Base-by-base conservation (phyloP, 2,113 vertebrate species). In the Catharus bicknelli region DNA sequence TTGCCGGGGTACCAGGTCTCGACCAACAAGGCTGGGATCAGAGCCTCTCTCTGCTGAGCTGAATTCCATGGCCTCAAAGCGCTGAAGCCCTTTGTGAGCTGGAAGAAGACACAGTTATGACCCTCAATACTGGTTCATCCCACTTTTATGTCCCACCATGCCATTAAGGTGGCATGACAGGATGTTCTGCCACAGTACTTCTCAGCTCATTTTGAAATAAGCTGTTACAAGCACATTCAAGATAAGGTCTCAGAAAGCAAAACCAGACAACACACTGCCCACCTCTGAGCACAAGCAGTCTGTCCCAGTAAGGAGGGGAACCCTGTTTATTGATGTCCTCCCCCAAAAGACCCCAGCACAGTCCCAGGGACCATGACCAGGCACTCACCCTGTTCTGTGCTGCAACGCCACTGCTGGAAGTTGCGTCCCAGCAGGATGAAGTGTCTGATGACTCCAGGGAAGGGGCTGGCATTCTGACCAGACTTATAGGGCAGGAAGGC, bases 51-150 rank as follows among this genome's bases (percentile, higher is more conserved):
- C 98, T 83, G 92, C 72, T 0, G 91, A 95, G 74, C 96, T 97
- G 91, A 98, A 97, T 92, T 99, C 98, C 97, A 99, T 84, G 83
- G 98, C 98, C 92, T 99, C 99, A 4, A 99, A 99, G 69, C 99
- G 98, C 97, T 99, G 99, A 68, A 99, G 96, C 22, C 99, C 98
- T 95, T 99, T 99, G 95, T 98, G 98, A 97, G 98, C 99, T 99
- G 94, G 3, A 82, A 86, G 48, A 64, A 66, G 55, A 9, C 63
- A 48, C 16, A 64, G 15, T 83, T 93, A 80, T 1, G 19, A 86
- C 29, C 8, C 50, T 94, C 38, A 38, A 18, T 38, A 79, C 22
- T 36, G 40, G 30, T 43, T 54, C 59, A 62, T 53, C 36, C 64
- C 1, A 2, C 63, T 66, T 42, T 32, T 42, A 53, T 5, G 22